Evolutionary conservation across 2,888 invertebrate species (phyloP), one percentile per base, ranked within the genome.

Genomic region (Anaspis maculata): DNA sequence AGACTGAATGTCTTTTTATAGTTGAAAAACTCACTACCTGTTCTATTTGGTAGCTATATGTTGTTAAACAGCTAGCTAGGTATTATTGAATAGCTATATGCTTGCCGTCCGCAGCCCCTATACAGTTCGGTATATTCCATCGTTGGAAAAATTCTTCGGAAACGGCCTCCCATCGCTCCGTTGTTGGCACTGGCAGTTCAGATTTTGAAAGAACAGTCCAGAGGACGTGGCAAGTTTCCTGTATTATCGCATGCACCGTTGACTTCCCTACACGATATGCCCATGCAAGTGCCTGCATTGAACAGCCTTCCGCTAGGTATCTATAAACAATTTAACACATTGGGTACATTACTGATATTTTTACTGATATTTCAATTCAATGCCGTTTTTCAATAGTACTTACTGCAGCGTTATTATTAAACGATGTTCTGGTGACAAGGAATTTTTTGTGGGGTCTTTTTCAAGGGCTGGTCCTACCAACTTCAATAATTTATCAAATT

Each of bases 1-100:
- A 46, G 41, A 14, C 45, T 28, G 41, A 33, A 39, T n/a, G 15
- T 19, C 9, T 22, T n/a, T 9, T 30, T 30, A 13, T 30, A 30
- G 23, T 30, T 30, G 10, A 30, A 14, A 14, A 15, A 13, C 14
- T 15, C 9, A 2, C 23, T 23, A 6, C 30, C 30, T 13, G 11
- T 13, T 5, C 11, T 12, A 5, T 9, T 6, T 5, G 14, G 14
- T 12, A n/a, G n/a, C n/a, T n/a, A n/a, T n/a, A n/a, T n/a, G n/a
- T n/a, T n/a, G n/a, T n/a, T n/a, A n/a, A n/a, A n/a, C n/a, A n/a
- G n/a, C n/a, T n/a, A n/a, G n/a, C n/a, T n/a, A n/a, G n/a, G n/a
- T n/a, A n/a, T n/a, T 15, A 15, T 23, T 23, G 11, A 13, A 14
- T 7, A 2, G 13, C 5, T 1, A 31, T 10, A 6, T 31, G 31